Conservation (phyloP, 92 coral and sea anemone genomes). For the Epizoanthus ramosus region DNA sequence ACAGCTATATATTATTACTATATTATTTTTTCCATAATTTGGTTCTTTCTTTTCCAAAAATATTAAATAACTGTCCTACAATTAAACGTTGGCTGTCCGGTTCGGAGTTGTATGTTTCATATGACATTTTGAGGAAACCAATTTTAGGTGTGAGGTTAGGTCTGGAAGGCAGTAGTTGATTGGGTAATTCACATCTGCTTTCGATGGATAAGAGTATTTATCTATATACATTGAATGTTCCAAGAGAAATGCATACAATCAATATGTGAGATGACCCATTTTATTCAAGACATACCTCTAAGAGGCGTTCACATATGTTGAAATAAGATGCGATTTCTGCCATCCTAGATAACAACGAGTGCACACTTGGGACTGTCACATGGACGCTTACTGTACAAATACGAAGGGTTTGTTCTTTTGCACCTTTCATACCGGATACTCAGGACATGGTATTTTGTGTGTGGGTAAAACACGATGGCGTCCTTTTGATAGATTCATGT, state of each 20-base stretch:
- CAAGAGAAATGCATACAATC: neutral
- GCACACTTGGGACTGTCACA: neutral
- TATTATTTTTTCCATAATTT: too few species aligned
- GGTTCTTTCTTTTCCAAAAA: neutral
- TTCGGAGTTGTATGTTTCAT: neutral
- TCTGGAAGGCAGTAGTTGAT: neutral
- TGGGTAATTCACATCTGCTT: neutral
- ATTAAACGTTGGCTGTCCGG: neutral
- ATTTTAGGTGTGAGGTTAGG: constrained; percentile 45
- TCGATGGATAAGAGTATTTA: too few species aligned
- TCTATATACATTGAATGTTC: neutral
- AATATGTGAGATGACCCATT: too few species aligned
- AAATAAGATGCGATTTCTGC: neutral
- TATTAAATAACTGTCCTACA: constrained; percentile 12
- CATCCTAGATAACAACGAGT: neutral
- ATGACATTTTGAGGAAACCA: constrained; percentile 54
- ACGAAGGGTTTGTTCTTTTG: constrained; percentile 34
- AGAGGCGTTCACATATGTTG: too few species aligned
- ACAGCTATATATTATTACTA: too few species aligned
- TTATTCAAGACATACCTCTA: too few species aligned
- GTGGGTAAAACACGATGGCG: too few species aligned
- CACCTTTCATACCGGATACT: constrained; percentile 36
- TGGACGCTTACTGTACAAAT: constrained; percentile 48
- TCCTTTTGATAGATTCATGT: too few species aligned
- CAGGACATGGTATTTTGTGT: constrained; percentile 7